Conservation (phyloP, 2,888 invertebrate species). For the Tachystola acroxantha region DNA sequence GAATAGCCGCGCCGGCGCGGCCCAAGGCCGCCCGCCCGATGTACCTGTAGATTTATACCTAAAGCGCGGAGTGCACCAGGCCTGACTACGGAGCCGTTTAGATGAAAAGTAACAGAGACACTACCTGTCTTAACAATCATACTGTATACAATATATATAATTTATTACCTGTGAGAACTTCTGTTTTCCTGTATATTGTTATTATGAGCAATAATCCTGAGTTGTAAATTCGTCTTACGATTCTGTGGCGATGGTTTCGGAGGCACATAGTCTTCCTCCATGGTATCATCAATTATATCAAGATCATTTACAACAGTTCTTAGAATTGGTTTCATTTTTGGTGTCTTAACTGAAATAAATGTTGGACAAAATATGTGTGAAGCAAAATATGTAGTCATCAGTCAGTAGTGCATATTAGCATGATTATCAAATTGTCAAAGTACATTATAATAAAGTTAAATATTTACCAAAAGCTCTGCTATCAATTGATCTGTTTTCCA, state of each 20-base stretch:
- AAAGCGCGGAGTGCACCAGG: no score
- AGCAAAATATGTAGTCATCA: no score
- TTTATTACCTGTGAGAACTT: slow-evolving; percentile 33
- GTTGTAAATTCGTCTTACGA: slow-evolving; percentile 54
- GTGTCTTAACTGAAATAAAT: slow-evolving; percentile 25
- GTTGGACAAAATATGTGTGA: no score
- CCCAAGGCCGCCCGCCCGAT: no score
- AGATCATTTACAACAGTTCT: slow-evolving; percentile 70
- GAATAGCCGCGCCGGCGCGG: no score
- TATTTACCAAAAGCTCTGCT: slow-evolving; percentile 4
- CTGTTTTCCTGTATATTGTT: slow-evolving; percentile 42
- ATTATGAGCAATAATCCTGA: slow-evolving; percentile 67
- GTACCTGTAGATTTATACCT: no score
- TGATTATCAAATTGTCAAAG: no score
- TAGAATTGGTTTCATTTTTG: slow-evolving; percentile 52
- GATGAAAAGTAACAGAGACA: no score
- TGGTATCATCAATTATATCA: slow-evolving; percentile 60
- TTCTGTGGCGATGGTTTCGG: slow-evolving; percentile 34
- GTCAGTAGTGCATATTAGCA: no score
- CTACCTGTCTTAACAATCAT: no score
- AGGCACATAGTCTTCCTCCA: slow-evolving; percentile 47
- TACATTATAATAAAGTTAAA: no score
- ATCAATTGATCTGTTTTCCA: slow-evolving; percentile 41
- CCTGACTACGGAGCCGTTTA: no score
- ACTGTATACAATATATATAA: background rate